Percentiles rank a stretch among this genome's conserved stretches.
Conservation (phyloP, 2,888 invertebrate genomes). For the Drosophila formosana region DNA sequence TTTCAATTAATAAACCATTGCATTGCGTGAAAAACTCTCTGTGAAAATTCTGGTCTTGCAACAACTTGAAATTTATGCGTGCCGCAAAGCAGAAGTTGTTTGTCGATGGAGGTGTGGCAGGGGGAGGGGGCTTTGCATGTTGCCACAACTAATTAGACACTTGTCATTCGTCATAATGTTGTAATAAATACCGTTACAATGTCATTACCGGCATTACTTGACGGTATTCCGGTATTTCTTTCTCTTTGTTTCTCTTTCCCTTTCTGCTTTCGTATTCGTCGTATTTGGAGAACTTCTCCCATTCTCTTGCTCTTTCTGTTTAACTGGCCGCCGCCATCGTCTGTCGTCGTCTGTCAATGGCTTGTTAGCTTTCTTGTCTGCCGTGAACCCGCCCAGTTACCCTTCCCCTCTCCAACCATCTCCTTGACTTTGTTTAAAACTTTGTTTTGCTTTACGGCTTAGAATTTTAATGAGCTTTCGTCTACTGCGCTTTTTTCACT, state of each 20-base stretch:
- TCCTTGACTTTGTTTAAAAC: constrained; percentile 73
- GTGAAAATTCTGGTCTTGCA: constrained; percentile 18
- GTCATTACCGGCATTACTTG: constrained; percentile 79
- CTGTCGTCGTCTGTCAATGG: constrained; percentile 67
- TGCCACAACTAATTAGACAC: constrained; percentile 78
- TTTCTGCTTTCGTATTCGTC: background rate
- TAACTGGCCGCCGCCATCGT: constrained; percentile 43
- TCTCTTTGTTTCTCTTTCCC: constrained; percentile 5
- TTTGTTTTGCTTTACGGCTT: constrained; percentile 79
- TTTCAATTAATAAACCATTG: constrained; percentile 30
- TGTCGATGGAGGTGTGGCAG: no score
- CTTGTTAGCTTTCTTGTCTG: constrained; percentile 75
- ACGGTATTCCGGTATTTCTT: constrained; percentile 54
- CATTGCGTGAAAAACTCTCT: background rate
- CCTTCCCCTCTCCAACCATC: background rate
- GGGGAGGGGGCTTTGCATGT: constrained; percentile 43
- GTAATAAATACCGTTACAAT: constrained; percentile 82
- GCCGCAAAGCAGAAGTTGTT: constrained; percentile 24
- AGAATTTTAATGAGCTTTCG: constrained; percentile 81
- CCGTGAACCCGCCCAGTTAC: constrained; percentile 10
- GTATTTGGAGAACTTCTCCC: constrained; percentile 2
- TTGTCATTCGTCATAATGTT: constrained; percentile 77
- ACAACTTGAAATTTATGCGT: constrained; percentile 56
- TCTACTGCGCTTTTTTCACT: constrained; percentile 57
- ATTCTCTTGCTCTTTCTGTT: constrained; percentile 10